Percentiles rank a stretch among this genome's conserved stretches.
phyloP scores from a whole-genome alignment of 2,888 invertebrate species.

The Argyresthia goedartella region DNA sequence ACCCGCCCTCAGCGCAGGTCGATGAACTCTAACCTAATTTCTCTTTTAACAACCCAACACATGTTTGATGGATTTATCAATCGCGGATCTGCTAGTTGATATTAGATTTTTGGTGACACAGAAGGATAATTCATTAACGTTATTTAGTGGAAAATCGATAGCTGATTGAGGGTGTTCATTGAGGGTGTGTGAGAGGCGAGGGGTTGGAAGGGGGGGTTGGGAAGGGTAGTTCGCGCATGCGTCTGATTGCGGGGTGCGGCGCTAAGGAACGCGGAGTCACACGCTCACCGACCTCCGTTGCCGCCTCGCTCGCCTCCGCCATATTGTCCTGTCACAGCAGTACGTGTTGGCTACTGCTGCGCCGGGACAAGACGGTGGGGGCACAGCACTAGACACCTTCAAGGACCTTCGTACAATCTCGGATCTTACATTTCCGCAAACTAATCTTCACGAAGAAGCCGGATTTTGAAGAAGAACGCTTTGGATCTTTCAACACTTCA shows the following conservation, averaged over 20 bases:
- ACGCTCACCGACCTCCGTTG: conserved; percentile 57
- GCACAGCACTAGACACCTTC: conserved; percentile 29
- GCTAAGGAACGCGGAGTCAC: conserved; percentile 61
- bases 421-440: background rate
- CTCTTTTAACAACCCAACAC: background rate
- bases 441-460: too few species aligned
- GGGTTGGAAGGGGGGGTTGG: conserved; percentile 17
- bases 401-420: background rate
- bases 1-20: conserved; percentile 16
- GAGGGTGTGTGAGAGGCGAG: conserved; percentile 36
- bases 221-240: conserved; percentile 43
- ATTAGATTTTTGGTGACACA: background rate
- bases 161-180: conserved; percentile 59
- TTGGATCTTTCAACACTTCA: too few species aligned
- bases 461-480: too few species aligned
- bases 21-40: conserved; percentile 24
- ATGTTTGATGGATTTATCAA: background rate
- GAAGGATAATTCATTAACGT: conserved; percentile 30
- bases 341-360: conserved; percentile 90
- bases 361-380: conserved; percentile 82
- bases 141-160: conserved; percentile 55
- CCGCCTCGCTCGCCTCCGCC: conserved; percentile 72
- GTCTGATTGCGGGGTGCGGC: conserved; percentile 47
- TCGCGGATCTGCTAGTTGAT: background rate
- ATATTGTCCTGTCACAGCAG: conserved; percentile 99